Evolutionary conservation across 2,797 vertebrate genomes (phyloP), one percentile per base, ranked within the genome.

Genomic region (Hydrocynus forskahlii): DNA sequence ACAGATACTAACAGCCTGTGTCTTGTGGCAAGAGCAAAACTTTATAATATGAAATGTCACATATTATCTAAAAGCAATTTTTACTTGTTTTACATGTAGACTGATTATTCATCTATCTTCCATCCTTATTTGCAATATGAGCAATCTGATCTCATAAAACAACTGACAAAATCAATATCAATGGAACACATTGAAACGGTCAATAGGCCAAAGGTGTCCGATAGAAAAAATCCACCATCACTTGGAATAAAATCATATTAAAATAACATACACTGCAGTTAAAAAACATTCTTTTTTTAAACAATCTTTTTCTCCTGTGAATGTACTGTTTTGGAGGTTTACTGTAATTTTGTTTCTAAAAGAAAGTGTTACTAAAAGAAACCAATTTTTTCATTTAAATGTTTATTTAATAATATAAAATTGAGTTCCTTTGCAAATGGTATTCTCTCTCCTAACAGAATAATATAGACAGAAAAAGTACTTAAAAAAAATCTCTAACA

Each of bases 1-100:
- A 52, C 63, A 85, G 21, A 74, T 17, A 21, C 35, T 63, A 48
- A 81, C 54, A 68, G 76, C 78, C 35, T 63, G 76, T 74, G 35
- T 78, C 66, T 29, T 57, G 66, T 72, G 68, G 50, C n/a, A 59
- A 67, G 76, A 85, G 66, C 67, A 67, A 69, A 43, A n/a, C 38
- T 43, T 40, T 67, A 21, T 43, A 17, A 67, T 40, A 43, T 9
- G 16, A 43, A 40, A 67, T 40, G 64, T 66, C 17, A 40, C 9
- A 66, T 19, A 8, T 9, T 40, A 8, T 40, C 16, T 17, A 35
- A 60, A 12, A 13, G 23, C 10, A 10, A 25, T n/a, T 29, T 63
- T 2, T 29, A 13, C 35, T 63, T 25, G 35, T 35, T 62, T 14
- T 62, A 29, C 10, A 29, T 62, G 25, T 5, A 62, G 23, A 62